Percentiles rank a stretch among this genome's conserved stretches.
Conservation (phyloP, 1,140 invertebrate species). For the Aethina tumida region DNA sequence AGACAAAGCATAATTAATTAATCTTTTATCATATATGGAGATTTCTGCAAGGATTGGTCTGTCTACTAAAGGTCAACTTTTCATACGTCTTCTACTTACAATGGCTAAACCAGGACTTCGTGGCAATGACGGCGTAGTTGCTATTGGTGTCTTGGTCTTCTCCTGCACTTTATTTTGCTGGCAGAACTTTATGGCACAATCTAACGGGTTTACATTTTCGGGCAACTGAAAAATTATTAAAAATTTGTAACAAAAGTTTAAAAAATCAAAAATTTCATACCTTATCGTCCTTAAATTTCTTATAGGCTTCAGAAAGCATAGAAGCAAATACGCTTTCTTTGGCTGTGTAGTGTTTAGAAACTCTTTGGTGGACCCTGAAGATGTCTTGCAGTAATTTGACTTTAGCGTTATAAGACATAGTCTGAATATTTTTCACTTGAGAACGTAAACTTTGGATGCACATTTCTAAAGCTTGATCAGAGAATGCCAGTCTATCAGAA, state of each 20-base stretch:
- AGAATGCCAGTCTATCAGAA: slow-evolving; percentile 64
- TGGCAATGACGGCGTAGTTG: slow-evolving; percentile 8
- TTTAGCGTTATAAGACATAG: slow-evolving; percentile 20
- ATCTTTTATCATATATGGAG: too few relatives aligned
- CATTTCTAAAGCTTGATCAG: slow-evolving; percentile 62
- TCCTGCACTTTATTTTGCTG: slow-evolving; percentile 30
- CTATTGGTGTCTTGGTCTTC: slow-evolving; percentile 17
- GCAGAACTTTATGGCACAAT: slow-evolving; percentile 37
- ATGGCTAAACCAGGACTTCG: slow-evolving; percentile 11
- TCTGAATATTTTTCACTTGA: slow-evolving; percentile 30
- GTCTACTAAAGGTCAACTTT: too few relatives aligned
- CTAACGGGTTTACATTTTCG: slow-evolving; percentile 32
- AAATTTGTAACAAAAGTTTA: not conserved
- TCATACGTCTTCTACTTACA: too few relatives aligned
- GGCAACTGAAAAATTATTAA: slow-evolving; percentile 20
- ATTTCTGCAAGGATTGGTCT: too few relatives aligned
- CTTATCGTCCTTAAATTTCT: slow-evolving; percentile 39
- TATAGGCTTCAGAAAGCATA: slow-evolving; percentile 51
- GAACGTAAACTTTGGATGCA: slow-evolving; percentile 50
- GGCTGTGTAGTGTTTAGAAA: slow-evolving; percentile 47
- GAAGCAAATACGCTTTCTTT: slow-evolving; percentile 46
- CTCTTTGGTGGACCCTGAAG: slow-evolving; percentile 48
- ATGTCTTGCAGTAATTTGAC: slow-evolving; percentile 47
- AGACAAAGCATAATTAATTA: too few relatives aligned
- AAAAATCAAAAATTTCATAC: slow-evolving; percentile 22